Evolutionary conservation across 2,888 invertebrate genomes (phyloP), one percentile per base, ranked within the genome.

Genomic region (Cybosia mesomella): DNA sequence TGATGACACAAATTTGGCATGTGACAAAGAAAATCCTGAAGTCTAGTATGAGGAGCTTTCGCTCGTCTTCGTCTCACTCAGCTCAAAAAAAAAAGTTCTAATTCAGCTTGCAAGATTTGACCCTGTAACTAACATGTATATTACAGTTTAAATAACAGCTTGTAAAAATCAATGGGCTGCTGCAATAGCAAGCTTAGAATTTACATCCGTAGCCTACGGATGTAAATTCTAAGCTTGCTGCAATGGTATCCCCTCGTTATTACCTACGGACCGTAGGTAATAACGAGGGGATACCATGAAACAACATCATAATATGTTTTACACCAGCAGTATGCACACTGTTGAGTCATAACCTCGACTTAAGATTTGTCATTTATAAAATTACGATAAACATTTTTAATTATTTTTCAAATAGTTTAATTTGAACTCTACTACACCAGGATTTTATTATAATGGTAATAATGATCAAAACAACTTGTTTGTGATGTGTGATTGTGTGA

Each of bases 281-380:
- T 64, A 72, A 60, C 58, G 55, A 65, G 60, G 55, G 18, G 55
- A 62, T 67, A 64, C 60, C 68, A 64, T 66, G 63, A 73, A 71
- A 66, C 58, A 70, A 70, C 90, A 87, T 88, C 89, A 91, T 82
- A 28, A 4, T 28, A 5, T 5, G 61, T 63, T 81, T 86, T 81
- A 84, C 84, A 83, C 85, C 43, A 43, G 80, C 86, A n/a, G 43
- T 21, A 84, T 82, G 78, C 79, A 82, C 83, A 81, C 75, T 78
- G 87, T 84, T 92, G 92, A 93, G 82, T 92, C 92, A 93, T 80
- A 81, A 79, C 80, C 85, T 83, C 81, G 86, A 87, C 87, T 87
- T n/a, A 87, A 81, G 86, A 87, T 90, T 90, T 88, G 89, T 92
- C 91, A 93, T 91, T 90, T 89, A 90, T 88, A 85, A 88, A 90